phyloP scores from a whole-genome alignment of 2,113 vertebrate species.

The Spea bombifrons region DNA sequence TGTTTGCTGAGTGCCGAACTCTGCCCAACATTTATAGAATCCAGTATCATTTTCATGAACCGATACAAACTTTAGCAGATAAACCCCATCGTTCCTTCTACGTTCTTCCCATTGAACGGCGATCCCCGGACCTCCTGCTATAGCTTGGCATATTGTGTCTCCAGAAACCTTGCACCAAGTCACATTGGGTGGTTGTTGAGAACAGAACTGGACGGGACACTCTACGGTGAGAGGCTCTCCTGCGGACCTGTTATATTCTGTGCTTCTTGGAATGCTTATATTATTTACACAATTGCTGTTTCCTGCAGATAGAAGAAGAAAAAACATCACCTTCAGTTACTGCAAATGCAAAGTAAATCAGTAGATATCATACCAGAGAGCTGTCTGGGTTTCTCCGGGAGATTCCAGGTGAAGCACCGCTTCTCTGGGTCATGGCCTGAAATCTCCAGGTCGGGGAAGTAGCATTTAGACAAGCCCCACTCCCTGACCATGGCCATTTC shows the following conservation, averaged over 20 bases:
- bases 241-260: background rate
- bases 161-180: background rate
- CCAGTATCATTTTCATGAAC: background rate
- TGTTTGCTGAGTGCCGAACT: background rate
- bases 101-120: background rate
- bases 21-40: slow-evolving; percentile 12
- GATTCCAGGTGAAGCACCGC: too few relatives aligned
- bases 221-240: background rate
- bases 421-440: too few relatives aligned
- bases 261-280: background rate
- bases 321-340: background rate
- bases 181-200: background rate
- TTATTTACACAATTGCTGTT: background rate
- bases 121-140: background rate
- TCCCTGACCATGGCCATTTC: too few relatives aligned
- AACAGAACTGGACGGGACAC: background rate
- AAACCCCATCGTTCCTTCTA: background rate
- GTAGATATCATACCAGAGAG: too few relatives aligned
- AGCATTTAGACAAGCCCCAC: too few relatives aligned
- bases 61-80: background rate
- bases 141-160: background rate
- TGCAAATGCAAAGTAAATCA: too few relatives aligned
- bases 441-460: too few relatives aligned
- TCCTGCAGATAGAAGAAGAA: background rate
- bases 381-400: too few relatives aligned